Base-by-base conservation (phyloP, 1,140 invertebrate species). In the Myzus persicae region DNA sequence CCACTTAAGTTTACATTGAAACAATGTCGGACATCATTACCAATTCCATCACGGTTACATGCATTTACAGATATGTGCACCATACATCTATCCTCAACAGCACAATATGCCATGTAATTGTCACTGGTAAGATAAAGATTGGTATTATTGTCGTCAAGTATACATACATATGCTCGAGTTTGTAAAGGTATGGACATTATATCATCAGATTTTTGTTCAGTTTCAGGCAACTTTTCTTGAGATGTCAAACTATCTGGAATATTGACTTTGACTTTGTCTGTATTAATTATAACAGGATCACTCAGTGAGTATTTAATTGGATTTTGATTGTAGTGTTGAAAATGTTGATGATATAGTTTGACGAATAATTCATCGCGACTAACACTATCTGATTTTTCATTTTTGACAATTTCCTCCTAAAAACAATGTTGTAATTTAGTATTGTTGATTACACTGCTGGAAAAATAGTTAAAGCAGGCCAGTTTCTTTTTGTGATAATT, bases 1-100 rank as follows among this genome's bases (percentile, higher is more conserved):
- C 91, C 91, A 54, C n/a, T 85, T 54, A 54, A 11, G 8, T 40
- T 85, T 38, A 93, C 20, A 84, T 93, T 93, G 2, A 93, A 93
- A 54, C 91, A 93, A 84, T 93, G 91, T 85, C 91, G 54, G 18
- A 93, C 91, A 40, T 51, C 11, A 40, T 51, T 36, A 1, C 42
- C 46, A 40, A 93, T 6, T 20, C 48, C 76, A 20, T 93, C 76
- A 9, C 36, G 81, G 18, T 2, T 93, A 93, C n/a, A 18, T 7
- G 81, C 0, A 31, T 93, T 82, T 51, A 93, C 20, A 51, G 91
- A 82, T 51, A 93, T 54, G 14, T 93, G 91, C 7, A 93, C 91
- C 91, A 93, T 93, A 93, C 91, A 93, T 93, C 31, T 85, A 84
- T 93, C 91, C 24, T 93, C 91, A n/a, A 93, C 40, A 9, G 91